These are phyloP conservation scores for Paratrypauchen microcephalus DNA, from an alignment of 2,797 vertebrate genomes.

Conservation along the genomic window DNA sequence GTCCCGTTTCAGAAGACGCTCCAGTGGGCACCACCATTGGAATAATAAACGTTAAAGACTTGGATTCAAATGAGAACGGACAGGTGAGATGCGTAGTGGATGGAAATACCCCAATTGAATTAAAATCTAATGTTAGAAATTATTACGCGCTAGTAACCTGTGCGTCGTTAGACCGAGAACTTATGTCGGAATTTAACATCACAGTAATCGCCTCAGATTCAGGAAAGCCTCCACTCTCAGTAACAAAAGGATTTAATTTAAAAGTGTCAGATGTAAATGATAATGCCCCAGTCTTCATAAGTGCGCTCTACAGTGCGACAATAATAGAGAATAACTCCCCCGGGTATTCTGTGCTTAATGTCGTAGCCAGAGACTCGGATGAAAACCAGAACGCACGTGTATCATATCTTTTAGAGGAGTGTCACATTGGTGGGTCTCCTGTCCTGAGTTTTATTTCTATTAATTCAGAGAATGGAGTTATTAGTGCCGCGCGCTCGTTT, in stretches of 20 bases:
- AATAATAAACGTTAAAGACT: constrained; percentile 75
- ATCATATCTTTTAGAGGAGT: constrained; percentile 37
- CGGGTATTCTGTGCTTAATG: constrained; percentile 26
- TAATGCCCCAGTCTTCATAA: constrained; percentile 62
- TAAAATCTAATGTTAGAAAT: constrained; percentile 58
- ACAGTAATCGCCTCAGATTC: constrained; percentile 48
- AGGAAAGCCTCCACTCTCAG: constrained; percentile 30
- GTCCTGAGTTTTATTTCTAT: constrained; percentile 58
- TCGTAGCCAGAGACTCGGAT: constrained; percentile 35
- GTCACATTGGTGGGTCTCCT: constrained; percentile 15
- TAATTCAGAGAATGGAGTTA: constrained; percentile 45
- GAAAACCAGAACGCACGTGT: constrained; percentile 42
- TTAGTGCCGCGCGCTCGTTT: constrained; percentile 59
- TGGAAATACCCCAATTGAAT: constrained; percentile 53
- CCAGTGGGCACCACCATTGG: constrained; percentile 66
- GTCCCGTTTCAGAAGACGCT: constrained; percentile 64
- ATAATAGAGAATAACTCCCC: constrained; percentile 69
- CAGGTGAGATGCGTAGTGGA: constrained; percentile 58
- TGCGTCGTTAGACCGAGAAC: constrained; percentile 70
- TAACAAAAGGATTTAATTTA: no score
- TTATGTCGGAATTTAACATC: not conserved
- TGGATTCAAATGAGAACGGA: constrained; percentile 75
- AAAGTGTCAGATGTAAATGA: no score
- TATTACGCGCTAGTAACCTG: constrained; percentile 67
- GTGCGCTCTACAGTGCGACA: constrained; percentile 54